Percentiles rank a stretch among this genome's conserved stretches.
These are phyloP conservation scores for Chirona hameri DNA, from an alignment of 2,888 invertebrate species.

Conservation along the genomic window DNA sequence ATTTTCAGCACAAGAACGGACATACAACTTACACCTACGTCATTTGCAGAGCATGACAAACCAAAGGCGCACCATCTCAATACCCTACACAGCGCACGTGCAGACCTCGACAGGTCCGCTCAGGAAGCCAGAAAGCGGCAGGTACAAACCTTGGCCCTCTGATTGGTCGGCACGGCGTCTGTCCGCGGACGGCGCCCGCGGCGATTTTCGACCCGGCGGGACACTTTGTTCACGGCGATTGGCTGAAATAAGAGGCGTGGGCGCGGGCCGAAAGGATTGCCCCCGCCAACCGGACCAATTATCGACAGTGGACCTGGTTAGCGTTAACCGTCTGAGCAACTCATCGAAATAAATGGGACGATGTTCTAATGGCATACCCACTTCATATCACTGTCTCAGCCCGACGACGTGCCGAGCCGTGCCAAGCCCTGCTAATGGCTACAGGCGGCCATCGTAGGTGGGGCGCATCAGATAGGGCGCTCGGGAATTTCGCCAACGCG, in stretches of 20 bases:
- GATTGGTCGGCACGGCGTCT: too few species aligned
- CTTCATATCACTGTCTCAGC: background rate
- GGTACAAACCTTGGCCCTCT: too few species aligned
- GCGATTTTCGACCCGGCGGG: background rate
- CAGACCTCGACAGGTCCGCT: too few species aligned
- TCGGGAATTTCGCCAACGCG: background rate
- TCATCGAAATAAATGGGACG: constrained; percentile 2
- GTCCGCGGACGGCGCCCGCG: too few species aligned
- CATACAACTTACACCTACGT: too few species aligned
- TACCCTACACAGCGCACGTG: too few species aligned
- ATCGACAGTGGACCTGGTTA: background rate
- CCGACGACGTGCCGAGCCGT: background rate
- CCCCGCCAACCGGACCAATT: background rate
- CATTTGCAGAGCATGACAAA: too few species aligned
- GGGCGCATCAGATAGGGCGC: background rate
- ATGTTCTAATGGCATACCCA: background rate
- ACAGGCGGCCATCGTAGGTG: background rate
- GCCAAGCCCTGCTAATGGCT: background rate
- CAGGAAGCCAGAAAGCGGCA: too few species aligned
- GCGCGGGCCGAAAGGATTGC: background rate
- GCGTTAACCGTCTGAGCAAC: background rate
- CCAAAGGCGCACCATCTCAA: too few species aligned
- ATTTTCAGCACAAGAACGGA: too few species aligned
- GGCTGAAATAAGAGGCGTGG: background rate
- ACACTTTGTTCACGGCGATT: background rate